Base-by-base conservation (phyloP, 64 coral and sea anemone species). In the Stylophora pistillata region DNA sequence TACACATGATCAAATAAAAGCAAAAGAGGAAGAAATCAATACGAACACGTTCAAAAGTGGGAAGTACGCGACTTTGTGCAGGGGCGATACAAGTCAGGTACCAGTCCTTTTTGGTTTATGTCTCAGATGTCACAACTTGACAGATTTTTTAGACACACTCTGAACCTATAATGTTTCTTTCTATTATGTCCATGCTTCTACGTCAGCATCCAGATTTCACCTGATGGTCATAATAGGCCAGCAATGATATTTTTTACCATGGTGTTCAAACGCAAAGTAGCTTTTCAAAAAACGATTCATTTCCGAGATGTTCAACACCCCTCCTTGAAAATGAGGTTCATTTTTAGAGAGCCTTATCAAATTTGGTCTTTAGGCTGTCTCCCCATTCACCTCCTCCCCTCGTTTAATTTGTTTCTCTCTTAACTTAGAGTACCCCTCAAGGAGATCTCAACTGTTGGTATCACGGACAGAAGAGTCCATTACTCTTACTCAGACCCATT, bases 391-490 rank as follows among this genome's bases (percentile, higher is more conserved):
- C 21, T 2, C 28, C 72, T 20, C 58, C 63, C 69, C 54, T 47
- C 20, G 2, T 31, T 73, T 15, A 73, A 10, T 32, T 9, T 32
- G 29, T 73, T 12, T 9, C 29, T 11, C 60, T 30, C 58, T 23
- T 84, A 21, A 84, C 18, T 53, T 63, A 84, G 80, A 70, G 61
- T 69, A 84, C 80, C 13, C 80, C 80, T 30, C 73, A 92, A 78
- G 88, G 77, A 16, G 73, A 86, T 55, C 86, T 95, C 1, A 74
- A 81, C 54, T 96, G 95, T 77, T 96, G 95, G 95, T 96, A 93
- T 56, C 66, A 95, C 13, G 79, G 81, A 6, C 30, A 23, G 61
- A 76, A 37, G 21, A 70, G 86, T 15, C 87, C 97, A 71, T 53
- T 82, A 28, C 82, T 99, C 15, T 18, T 93, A 13, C 28, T 99